Evolutionary conservation across 2,797 vertebrate genomes (phyloP), one percentile per base, ranked within the genome.

Genomic region (Spinibarbus caldwelli): DNA sequence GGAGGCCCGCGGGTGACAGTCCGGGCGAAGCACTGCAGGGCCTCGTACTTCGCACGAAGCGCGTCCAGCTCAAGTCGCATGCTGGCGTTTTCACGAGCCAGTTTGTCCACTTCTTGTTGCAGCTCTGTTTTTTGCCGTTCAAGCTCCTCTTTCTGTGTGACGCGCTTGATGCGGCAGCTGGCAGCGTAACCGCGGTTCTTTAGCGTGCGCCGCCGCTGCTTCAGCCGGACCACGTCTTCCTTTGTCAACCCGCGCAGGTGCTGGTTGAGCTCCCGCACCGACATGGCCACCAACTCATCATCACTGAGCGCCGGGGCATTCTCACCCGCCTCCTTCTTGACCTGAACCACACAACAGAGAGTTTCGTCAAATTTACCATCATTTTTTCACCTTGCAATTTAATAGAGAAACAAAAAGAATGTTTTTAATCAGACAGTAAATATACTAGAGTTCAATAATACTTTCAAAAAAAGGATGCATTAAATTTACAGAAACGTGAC

Each of bases 111-210:
- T 93, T 99, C 98, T 45, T 94, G 96, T 93, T 99, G 98, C 90
- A 99, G 93, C 92, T 97, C 97, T 9, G 90, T 95, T 85, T 98
- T 97, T 92, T 99, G 98, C 73, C 96, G 95, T 93, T 99, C 98
- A 77, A 99, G 96, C 95, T 99, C 97, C 92, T 99, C 98, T 92
- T 97, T 98, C 94, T 99, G 98, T 1, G 97, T 98, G 91, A 99
- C 98, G 0, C 98, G 97, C 76, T 99, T 99, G 94, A 99, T 97
- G 90, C 98, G 97, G 91, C 98, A 99, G 96, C 98, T 99, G 90
- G 98, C 98, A 0, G 98, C 98, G 89, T 99, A 99, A 90, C 98
- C 98, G 0, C 98, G 95, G 96, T 99, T 99, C 91, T 99, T 99
- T 72, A 99, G 96, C 0, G 98, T 99, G 86, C 98, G 96, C 3